Percentiles rank a stretch among this genome's conserved stretches.
Evolutionary conservation across 2,113 vertebrate genomes (phyloP).

Genomic region (Thermophis baileyi): DNA sequence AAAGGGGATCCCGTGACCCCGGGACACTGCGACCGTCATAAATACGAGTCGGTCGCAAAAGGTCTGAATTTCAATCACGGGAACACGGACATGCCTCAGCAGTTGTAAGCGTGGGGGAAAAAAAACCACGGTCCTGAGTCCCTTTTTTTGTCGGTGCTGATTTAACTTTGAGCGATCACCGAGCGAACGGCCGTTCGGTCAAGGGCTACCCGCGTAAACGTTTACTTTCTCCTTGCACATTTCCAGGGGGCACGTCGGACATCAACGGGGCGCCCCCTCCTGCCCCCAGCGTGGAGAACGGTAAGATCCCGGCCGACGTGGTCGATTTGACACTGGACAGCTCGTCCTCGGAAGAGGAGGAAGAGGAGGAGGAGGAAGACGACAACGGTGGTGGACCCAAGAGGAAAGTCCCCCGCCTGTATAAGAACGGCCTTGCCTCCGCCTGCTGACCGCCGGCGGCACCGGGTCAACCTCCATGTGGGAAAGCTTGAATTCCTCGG

Average conservation of each 20-base stretch:
- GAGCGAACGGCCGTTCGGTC: neutral
- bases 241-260: conserved; percentile 79
- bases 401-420: conserved; percentile 89
- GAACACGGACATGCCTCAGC: rapidly evolving
- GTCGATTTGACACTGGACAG: conserved; percentile 98
- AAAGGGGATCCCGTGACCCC: too few relatives aligned
- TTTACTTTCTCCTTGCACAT: too few relatives aligned
- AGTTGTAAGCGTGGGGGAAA: rapidly evolving
- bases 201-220: neutral
- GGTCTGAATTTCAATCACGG: neutral
- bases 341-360: conserved; percentile 85
- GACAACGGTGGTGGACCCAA: conserved; percentile 85
- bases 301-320: conserved; percentile 81
- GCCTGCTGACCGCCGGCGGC: conserved; percentile 83
- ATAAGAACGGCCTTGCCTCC: conserved; percentile 93
- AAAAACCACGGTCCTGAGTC: rapidly evolving
- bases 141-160: too few relatives aligned
- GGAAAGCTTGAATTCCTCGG: conserved; percentile 68
- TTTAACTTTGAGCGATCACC: too few relatives aligned
- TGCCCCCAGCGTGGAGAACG: conserved; percentile 80
- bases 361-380: conserved; percentile 90
- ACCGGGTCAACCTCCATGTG: conserved; percentile 30
- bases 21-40: neutral
- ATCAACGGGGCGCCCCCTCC: conserved; percentile 79
- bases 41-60: neutral